Evolutionary conservation across 2,113 vertebrate species (phyloP), one percentile per base, ranked within the genome.

Genomic region (Pipa parva): DNA sequence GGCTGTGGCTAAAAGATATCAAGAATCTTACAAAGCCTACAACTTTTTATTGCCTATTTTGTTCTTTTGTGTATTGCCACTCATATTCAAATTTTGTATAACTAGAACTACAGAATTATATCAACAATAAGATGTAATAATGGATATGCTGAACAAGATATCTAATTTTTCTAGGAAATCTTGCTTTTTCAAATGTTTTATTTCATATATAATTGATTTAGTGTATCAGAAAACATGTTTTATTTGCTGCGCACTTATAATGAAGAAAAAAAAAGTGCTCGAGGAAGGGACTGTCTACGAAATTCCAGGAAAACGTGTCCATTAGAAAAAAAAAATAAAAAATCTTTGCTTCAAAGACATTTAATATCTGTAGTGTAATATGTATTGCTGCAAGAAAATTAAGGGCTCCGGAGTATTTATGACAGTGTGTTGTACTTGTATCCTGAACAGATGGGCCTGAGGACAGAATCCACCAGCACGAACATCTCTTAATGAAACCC

Each of bases 401-500:
- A 60, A 51, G 31, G 48, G 29, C 65, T 60, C 48, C 2, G 15
- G 65, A 60, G 65, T 60, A 69, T 69, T 59, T 51, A 60, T 39
- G 56, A 36, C 56, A 27, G 33, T 52, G 12, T 8, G 31, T 21
- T 60, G 21, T 50, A 60, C 65, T 60, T 60, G 46, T 60, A 25
- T 63, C 60, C 45, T 50, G 57, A 52, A 69, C 49, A 52, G 46
- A 49, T 42, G 28, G 33, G 65, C 65, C 65, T 37, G 49, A 69
- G 57, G 65, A 60, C 24, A 50, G 21, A 60, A 60, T 60, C 51
- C 24, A 59, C 65, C 56, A 42, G 52, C 48, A 59, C 25, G 33
- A 69, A 60, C 27, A 42, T 52, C 46, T 69, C 33, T 54, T 69
- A 69, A 69, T 69, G 65, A 69, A 69, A 69, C 65, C 65, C 65